Evolutionary conservation across 2,113 vertebrate genomes (phyloP).

Genomic region (Formicarius rufipectus): DNA sequence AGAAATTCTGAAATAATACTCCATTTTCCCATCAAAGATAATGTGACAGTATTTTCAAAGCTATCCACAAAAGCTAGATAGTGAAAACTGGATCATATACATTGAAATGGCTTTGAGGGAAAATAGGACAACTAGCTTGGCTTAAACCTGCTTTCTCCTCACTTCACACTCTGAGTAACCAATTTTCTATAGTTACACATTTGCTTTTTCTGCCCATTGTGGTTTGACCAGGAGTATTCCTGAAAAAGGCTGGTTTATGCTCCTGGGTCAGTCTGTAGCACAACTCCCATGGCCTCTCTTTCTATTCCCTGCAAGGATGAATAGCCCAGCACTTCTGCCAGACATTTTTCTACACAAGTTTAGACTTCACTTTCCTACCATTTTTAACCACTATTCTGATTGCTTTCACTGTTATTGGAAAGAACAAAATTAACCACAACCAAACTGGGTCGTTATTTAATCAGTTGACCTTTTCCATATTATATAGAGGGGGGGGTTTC

Average conservation of each 20-base stretch:
- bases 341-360: not conserved
- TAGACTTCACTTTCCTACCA: not conserved
- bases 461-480: not conserved
- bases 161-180: not conserved
- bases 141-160: not conserved
- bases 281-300: not conserved
- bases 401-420: not conserved
- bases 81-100: not conserved
- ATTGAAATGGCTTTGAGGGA: not conserved
- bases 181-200: not conserved
- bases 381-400: not conserved
- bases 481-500: not conserved
- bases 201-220: not conserved
- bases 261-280: not conserved
- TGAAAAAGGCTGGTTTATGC: not conserved
- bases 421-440: not conserved
- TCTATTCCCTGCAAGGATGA: not conserved
- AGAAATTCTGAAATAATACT: not conserved
- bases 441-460: not conserved
- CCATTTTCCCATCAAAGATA: not conserved
- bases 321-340: not conserved
- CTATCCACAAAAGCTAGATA: not conserved
- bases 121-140: not conserved
- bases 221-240: not conserved
- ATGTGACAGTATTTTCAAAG: not conserved